Evolutionary conservation across 2,113 vertebrate genomes (phyloP).

Genomic region (Scomber japonicus): DNA sequence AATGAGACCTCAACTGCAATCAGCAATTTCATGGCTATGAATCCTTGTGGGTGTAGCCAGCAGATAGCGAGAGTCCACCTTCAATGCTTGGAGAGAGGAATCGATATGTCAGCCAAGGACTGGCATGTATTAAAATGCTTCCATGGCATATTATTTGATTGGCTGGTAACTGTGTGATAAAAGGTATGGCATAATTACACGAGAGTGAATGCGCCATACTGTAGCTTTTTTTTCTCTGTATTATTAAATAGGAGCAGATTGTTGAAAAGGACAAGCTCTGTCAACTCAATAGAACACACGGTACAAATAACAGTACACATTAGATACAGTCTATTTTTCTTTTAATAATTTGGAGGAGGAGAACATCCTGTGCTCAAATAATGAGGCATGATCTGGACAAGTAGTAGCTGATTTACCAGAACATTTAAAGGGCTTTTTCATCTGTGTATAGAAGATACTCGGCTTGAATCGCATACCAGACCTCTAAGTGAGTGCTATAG

Average conservation of each 20-base stretch:
- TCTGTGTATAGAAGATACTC: constrained; percentile 7
- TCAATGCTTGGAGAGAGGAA: constrained; percentile 59
- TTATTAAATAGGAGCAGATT: background rate
- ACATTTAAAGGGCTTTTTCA: background rate
- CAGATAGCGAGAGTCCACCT: constrained; percentile 56
- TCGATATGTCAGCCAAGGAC: constrained; percentile 68
- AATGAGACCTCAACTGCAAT: constrained; percentile 72
- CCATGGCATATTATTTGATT: constrained; percentile 48
- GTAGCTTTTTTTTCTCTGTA: background rate
- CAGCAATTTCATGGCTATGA: constrained; percentile 66
- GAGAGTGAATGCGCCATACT: background rate
- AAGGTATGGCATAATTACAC: background rate
- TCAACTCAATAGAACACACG: background rate
- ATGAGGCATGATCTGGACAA: background rate
- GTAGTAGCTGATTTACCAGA: background rate
- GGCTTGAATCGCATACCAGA: background rate
- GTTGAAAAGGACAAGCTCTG: constrained; percentile 7
- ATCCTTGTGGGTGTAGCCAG: constrained; percentile 50
- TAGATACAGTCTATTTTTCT: background rate
- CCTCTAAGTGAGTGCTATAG: constrained; percentile 10
- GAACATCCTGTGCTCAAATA: constrained; percentile 21
- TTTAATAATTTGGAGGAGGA: background rate
- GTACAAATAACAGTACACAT: background rate
- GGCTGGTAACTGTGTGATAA: constrained; percentile 28
- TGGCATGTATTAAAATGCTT: constrained; percentile 34